These are phyloP conservation scores for Heterohyrax brucei DNA, from an alignment of 2,797 vertebrate genomes.

Conservation along the genomic window DNA sequence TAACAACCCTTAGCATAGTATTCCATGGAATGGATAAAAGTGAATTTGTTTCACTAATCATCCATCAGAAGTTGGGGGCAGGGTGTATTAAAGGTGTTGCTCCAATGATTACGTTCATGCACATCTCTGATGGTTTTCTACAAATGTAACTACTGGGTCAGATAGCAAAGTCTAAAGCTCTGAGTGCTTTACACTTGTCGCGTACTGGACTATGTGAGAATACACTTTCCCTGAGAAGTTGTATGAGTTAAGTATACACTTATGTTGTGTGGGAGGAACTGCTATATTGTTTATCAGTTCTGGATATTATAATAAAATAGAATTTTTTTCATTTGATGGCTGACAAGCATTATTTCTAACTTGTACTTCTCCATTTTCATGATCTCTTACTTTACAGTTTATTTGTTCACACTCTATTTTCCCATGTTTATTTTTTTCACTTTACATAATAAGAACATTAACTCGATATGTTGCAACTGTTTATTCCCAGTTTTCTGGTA, in stretches of 20 bases:
- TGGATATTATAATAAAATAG: background rate
- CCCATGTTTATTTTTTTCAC: background rate
- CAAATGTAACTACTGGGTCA: constrained; percentile 31
- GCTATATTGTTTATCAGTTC: background rate
- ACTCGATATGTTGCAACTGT: background rate
- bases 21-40: background rate
- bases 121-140: constrained; percentile 33
- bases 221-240: background rate
- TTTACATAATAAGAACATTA: background rate
- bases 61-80: background rate
- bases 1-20: background rate
- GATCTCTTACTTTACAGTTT: background rate
- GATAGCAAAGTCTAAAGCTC: background rate
- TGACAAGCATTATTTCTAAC: background rate
- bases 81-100: background rate
- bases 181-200: background rate
- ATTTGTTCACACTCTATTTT: background rate
- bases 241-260: background rate
- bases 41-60: background rate
- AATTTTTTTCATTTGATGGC: constrained; percentile 23
- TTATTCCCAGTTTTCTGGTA: constrained; percentile 42
- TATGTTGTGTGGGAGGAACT: background rate
- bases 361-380: constrained; percentile 6
- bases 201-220: too few relatives aligned
- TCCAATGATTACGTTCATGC: background rate